A percentile compares a stretch with the other conserved stretches of the same genome.
phyloP scores from a whole-genome alignment of 2,113 vertebrate species.

The Oplegnathus fasciatus region DNA sequence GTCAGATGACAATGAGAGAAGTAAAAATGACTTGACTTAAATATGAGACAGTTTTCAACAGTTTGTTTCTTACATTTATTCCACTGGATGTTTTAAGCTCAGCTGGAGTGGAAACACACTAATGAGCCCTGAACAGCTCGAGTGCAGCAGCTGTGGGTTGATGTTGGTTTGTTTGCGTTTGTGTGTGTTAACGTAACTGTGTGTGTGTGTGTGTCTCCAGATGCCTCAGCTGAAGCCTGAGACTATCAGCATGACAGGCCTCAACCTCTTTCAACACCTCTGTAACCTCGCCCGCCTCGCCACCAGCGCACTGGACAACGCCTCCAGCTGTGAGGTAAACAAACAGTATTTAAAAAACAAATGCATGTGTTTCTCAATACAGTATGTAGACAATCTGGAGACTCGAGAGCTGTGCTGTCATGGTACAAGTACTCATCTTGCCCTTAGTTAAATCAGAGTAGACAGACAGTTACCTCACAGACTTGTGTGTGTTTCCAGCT shows the following conservation, averaged over 20 bases:
- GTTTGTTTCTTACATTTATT: neutral
- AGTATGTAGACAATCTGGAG: neutral
- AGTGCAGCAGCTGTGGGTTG: neutral
- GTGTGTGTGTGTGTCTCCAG: conserved; percentile 73
- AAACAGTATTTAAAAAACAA: no score
- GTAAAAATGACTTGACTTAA: neutral
- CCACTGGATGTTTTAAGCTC: neutral
- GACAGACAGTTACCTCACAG: neutral
- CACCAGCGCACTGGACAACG: conserved; percentile 95
- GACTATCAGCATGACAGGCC: conserved; percentile 98
- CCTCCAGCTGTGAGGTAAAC: conserved; percentile 95
- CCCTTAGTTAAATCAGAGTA: neutral
- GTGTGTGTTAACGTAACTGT: neutral
- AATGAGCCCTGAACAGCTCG: neutral
- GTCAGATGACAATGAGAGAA: neutral
- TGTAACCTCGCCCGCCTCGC: conserved; percentile 97
- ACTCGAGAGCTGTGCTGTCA: neutral
- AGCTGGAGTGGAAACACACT: neutral
- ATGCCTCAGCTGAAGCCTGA: conserved; percentile 99
- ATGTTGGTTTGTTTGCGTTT: neutral
- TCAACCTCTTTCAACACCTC: conserved; percentile 98
- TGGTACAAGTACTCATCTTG: rapidly evolving
- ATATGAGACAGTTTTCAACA: neutral
- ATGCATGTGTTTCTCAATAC: neutral
- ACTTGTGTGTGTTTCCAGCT: conserved; percentile 81